phyloP scores from a whole-genome alignment of 1,140 invertebrate genomes.

The Battus philenor region DNA sequence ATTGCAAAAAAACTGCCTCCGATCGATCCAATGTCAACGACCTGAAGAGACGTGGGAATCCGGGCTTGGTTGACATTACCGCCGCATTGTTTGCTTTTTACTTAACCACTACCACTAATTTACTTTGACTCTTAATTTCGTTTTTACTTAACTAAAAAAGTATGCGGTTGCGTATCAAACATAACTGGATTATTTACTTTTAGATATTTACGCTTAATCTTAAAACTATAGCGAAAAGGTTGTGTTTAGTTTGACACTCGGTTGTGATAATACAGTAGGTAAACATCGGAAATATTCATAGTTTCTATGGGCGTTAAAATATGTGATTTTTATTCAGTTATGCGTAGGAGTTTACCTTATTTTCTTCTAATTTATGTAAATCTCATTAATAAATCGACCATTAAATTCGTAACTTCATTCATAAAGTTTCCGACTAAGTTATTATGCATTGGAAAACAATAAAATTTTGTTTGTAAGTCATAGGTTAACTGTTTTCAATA shows the following conservation, averaged over 20 bases:
- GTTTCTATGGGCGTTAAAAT: too few relatives aligned
- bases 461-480: too few relatives aligned
- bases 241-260: not conserved
- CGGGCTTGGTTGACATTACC: slow-evolving; percentile 45
- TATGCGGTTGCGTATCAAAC: not conserved
- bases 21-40: slow-evolving; percentile 58
- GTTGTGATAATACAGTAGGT: too few relatives aligned
- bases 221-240: slow-evolving; percentile 3
- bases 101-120: slow-evolving; percentile 14
- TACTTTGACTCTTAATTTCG: slow-evolving; percentile 16
- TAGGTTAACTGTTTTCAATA: too few relatives aligned
- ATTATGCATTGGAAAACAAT: slow-evolving; percentile 1
- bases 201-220: not conserved
- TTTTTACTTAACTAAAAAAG: slow-evolving; percentile 3
- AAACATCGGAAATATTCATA: too few relatives aligned
- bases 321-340: too few relatives aligned
- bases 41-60: slow-evolving; percentile 60
- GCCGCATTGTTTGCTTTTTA: slow-evolving; percentile 51
- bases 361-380: slow-evolving; percentile 2
- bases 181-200: not conserved
- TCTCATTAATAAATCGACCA: not conserved
- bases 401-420: not conserved
- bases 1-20: slow-evolving; percentile 36
- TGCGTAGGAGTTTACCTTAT: slow-evolving; percentile 11
- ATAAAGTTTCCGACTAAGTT: not conserved